Evolutionary conservation across 2,113 vertebrate species (phyloP).

Genomic region (Crocuta crocuta): DNA sequence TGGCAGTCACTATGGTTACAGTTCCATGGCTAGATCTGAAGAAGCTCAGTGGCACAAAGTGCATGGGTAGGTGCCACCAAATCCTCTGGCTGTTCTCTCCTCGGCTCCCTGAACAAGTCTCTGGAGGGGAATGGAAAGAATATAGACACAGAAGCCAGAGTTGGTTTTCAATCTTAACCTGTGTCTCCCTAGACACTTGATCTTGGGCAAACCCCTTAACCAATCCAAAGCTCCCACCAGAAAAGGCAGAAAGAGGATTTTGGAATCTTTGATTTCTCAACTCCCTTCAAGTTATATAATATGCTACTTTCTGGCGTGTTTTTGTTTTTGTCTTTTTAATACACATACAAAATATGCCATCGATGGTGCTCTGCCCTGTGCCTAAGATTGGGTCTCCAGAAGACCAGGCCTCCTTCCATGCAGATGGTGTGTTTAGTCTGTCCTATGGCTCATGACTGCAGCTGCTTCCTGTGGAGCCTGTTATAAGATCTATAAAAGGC

Average conservation of each 20-base stretch:
- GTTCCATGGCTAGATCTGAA: neutral
- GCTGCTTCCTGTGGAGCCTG: slow-evolving; percentile 79
- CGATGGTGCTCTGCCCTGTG: neutral
- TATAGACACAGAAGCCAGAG: neutral
- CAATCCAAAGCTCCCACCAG: neutral
- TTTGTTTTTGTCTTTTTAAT: neutral
- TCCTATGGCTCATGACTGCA: slow-evolving; percentile 77
- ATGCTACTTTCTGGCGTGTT: neutral
- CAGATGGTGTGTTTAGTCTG: slow-evolving; percentile 70
- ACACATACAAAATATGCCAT: neutral
- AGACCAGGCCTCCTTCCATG: slow-evolving; percentile 59
- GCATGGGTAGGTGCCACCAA: neutral
- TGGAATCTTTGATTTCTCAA: neutral
- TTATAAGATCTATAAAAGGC: slow-evolving; percentile 81
- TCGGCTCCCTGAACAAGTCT: neutral
- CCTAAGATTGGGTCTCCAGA: neutral
- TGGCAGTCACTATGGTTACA: neutral
- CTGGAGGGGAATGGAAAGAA: neutral
- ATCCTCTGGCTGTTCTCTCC: neutral
- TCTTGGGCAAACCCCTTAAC: neutral
- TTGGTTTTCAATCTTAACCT: neutral
- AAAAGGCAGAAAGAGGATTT: neutral
- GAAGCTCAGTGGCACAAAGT: neutral
- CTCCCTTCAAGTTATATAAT: slow-evolving; percentile 4
- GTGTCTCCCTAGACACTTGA: neutral